Conservation (phyloP, 2,888 invertebrate genomes). For the Xestia xanthographa region DNA sequence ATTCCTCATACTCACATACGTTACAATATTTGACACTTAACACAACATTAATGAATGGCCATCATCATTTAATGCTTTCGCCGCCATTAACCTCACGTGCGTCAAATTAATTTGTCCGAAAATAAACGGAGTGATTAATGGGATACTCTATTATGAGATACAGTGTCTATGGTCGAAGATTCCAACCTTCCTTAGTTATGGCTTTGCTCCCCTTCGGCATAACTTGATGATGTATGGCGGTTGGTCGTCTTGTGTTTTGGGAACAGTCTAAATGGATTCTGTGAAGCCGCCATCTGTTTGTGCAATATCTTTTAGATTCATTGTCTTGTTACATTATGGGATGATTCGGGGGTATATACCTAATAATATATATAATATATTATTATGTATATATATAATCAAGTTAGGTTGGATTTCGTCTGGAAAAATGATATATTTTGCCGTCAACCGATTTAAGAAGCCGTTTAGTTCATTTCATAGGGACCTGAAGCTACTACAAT, state of each 20-base stretch:
- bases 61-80: slow-evolving; percentile 58
- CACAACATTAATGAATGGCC: slow-evolving; percentile 46
- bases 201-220: slow-evolving; percentile 2
- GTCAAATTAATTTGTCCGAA: slow-evolving; percentile 58
- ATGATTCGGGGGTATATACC: not conserved
- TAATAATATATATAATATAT: too few species aligned
- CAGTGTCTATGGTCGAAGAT: slow-evolving; percentile 14
- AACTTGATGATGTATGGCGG: slow-evolving; percentile 5
- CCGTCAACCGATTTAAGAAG: not conserved
- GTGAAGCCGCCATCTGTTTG: not conserved
- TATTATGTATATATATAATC: too few species aligned
- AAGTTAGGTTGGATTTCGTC: not conserved
- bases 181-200: slow-evolving; percentile 14
- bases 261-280: not conserved
- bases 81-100: slow-evolving; percentile 59
- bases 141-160: slow-evolving; percentile 53
- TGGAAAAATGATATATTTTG: not conserved
- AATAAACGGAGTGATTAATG: slow-evolving; percentile 61
- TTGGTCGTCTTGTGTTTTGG: slow-evolving; percentile 13
- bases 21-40: slow-evolving; percentile 50
- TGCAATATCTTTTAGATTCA: slow-evolving; percentile 4
- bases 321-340: not conserved
- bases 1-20: slow-evolving; percentile 15
- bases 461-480: not conserved
- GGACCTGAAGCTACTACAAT: too few species aligned